phyloP scores from a whole-genome alignment of 2,888 invertebrate genomes.

The Muscina levida region DNA sequence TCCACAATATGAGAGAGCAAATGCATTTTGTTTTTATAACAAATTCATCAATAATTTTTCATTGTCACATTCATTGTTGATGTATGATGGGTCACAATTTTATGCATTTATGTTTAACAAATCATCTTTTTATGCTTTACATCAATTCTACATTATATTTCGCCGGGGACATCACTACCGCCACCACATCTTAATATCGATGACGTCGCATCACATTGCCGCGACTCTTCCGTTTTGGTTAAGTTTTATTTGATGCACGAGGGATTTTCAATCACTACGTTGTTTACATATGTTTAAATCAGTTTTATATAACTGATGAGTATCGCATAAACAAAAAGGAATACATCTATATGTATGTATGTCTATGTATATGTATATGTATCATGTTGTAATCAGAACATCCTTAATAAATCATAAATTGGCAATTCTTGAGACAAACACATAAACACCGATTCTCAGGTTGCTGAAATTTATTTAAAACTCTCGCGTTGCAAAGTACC shows the following conservation, averaged over 20 bases:
- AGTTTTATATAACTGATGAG: constrained; percentile 33
- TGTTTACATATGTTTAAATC: constrained; percentile 38
- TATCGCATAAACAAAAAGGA: constrained; percentile 60
- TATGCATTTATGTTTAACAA: constrained; percentile 66
- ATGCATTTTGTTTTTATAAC: constrained; percentile 54
- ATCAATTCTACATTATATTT: constrained; percentile 49
- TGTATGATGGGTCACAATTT: constrained; percentile 56
- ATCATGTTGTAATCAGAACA: constrained; percentile 77
- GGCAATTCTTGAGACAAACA: constrained; percentile 16
- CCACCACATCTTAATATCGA: too few relatives aligned
- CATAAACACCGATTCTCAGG: constrained; percentile 29
- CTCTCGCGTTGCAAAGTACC: constrained; percentile 23
- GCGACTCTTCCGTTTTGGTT: constrained; percentile 14
- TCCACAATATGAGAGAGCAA: neutral
- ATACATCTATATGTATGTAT: neutral
- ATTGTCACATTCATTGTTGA: constrained; percentile 67
- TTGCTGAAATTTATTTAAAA: constrained; percentile 52
- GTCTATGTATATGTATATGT: constrained; percentile 12
- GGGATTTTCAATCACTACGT: too few relatives aligned
- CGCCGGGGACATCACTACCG: neutral
- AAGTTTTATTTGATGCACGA: too few relatives aligned
- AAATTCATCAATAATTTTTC: constrained; percentile 68
- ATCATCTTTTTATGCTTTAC: constrained; percentile 62
- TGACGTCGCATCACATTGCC: constrained; percentile 6
- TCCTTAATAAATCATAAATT: constrained; percentile 79